Conservation (phyloP, 2,797 vertebrate genomes). For the Bradypodion pumilum region DNA sequence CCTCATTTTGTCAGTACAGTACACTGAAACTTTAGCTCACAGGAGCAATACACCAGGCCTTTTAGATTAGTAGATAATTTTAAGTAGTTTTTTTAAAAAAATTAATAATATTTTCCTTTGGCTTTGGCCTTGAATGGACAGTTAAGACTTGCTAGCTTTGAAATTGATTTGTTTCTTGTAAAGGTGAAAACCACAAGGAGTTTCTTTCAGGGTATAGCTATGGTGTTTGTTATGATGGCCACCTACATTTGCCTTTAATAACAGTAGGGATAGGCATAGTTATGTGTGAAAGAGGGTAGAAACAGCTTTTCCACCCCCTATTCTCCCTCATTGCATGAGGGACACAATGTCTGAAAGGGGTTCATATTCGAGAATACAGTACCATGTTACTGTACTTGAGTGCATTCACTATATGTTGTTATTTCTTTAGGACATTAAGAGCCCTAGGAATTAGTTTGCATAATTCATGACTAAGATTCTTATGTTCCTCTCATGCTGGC, state of each 20-base stretch:
- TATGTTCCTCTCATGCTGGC: not conserved
- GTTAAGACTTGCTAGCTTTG: not conserved
- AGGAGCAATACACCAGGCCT: not conserved
- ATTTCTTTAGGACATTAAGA: slow-evolving; percentile 37
- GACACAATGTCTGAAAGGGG: too few relatives aligned
- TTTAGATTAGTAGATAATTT: not conserved
- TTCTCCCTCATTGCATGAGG: not conserved
- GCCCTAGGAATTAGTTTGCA: not conserved
- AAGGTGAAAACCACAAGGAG: not conserved
- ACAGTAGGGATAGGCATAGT: not conserved
- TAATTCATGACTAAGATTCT: not conserved
- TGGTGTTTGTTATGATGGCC: not conserved
- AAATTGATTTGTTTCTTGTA: not conserved
- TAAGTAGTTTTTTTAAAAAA: not conserved
- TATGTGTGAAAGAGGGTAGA: not conserved
- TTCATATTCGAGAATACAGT: too few relatives aligned
- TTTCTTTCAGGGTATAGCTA: not conserved
- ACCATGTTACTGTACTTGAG: too few relatives aligned
- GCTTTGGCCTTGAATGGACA: not conserved
- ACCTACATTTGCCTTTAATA: not conserved
- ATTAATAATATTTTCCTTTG: too few relatives aligned
- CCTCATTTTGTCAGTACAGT: not conserved
- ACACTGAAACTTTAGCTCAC: not conserved
- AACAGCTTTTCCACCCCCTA: not conserved
- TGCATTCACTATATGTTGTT: not conserved